Base-by-base conservation (phyloP, 2,113 vertebrate species). In the Nothocercus nigrocapillus region DNA sequence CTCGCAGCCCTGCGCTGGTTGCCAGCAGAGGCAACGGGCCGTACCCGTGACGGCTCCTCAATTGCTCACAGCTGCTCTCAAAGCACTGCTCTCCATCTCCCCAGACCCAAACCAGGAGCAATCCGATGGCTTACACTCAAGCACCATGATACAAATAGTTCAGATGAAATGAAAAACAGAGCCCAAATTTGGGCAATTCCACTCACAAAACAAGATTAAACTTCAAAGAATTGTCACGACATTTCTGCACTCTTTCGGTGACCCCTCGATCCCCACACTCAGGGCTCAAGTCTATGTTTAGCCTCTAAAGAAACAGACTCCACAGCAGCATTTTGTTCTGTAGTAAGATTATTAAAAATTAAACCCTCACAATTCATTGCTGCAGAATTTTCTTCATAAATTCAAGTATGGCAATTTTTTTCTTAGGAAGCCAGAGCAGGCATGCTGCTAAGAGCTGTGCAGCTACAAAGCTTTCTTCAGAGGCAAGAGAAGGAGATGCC, bases 191-290 rank as follows among this genome's bases (percentile, higher is more conserved):
- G 5, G 13, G 49, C 66, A 83, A 83, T 62, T 25, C 20, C 28
- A 19, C 24, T 40, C 30, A 40, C 2, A 51, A 75, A 45, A 11
- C 38, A 68, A 78, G 27, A 56, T 30, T 17, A 56, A 56, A 67
- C 25, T 42, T 28, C 13, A 30, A 51, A 67, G 40, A 80, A 61
- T 14, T 0, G 0, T 11, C 25, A 47, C 2, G 0, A 1, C 30
- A 74, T 25, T 75, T 68, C 54, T 1, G 0, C 44, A 7, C 62
- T 68, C n/a, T 70, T 22, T 30, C 32, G 49, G 4, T 19, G 56
- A 42, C 6, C 6, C 12, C 25, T 15, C 0, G 0, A 5, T 1
- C 34, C 45, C 17, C 38, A 25, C 44, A 79, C 64, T 15, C 13
- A 59, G 15, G 14, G 3, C 54, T 63, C 27, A 64, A 93, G 53